phyloP scores from a whole-genome alignment of 2,888 invertebrate species.

The Himalopsyche japonica region DNA sequence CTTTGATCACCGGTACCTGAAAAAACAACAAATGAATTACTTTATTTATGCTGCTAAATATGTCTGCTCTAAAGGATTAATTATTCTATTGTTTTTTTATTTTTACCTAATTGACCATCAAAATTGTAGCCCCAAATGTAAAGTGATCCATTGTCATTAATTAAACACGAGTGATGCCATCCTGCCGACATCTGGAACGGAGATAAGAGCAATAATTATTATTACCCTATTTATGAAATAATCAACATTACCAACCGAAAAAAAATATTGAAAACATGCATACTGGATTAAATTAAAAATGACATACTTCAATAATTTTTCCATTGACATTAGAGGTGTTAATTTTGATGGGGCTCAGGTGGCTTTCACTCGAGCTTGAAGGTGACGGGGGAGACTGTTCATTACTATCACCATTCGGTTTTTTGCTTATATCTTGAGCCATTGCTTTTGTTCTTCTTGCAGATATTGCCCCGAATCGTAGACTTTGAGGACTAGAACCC shows the following conservation, averaged over 20 bases:
- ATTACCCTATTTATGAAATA: too few species aligned
- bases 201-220: not conserved
- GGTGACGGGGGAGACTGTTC: conserved; percentile 26
- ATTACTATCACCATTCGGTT: conserved; percentile 6
- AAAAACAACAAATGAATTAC: not conserved
- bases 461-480: conserved; percentile 59
- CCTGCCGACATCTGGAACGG: conserved; percentile 66
- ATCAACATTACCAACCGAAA: too few species aligned
- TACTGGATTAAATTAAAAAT: not conserved
- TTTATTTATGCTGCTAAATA: too few species aligned
- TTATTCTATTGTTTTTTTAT: not conserved
- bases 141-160: conserved; percentile 71
- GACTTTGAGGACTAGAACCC: conserved; percentile 68
- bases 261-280: not conserved
- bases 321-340: conserved; percentile 67
- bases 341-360: conserved; percentile 65
- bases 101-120: conserved; percentile 81
- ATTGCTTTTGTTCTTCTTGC: conserved; percentile 51
- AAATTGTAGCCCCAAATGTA: conserved; percentile 89
- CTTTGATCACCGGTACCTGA: conserved; percentile 66
- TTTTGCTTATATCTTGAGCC: conserved; percentile 32
- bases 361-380: conserved; percentile 45
- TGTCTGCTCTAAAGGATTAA: not conserved
- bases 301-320: conserved; percentile 63
- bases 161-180: conserved; percentile 78